Evolutionary conservation across 2,888 invertebrate genomes (phyloP), one percentile per base, ranked within the genome.

Genomic region (Caenorhabditis uteleia): DNA sequence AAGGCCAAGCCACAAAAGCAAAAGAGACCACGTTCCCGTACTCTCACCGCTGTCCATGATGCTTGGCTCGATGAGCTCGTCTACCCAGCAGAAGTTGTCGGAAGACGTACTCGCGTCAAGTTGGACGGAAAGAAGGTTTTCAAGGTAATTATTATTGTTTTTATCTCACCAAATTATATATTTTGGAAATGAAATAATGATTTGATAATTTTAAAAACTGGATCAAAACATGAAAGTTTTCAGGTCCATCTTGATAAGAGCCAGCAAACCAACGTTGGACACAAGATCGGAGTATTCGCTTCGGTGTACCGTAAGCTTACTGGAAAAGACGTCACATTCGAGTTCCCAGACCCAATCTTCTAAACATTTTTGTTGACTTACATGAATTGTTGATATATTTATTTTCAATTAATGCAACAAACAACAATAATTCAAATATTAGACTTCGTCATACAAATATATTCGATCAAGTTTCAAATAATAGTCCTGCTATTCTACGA

Each of bases 281-380:
- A 97, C 86, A 98, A 98, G 90, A 94, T 95, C 85, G 77, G 75
- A 85, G 97, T 97, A 70, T 98, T 97, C 87, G 90, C 92, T 82
- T 91, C 94, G 71, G 94, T 98, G 75, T 98, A 98, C 89, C 97
- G 97, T 88, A 95, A 95, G 87, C 88, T 98, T 82, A 98, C 97
- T 81, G 97, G 97, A 80, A 92, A 97, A 85, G 95, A 97, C 87
- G 97, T 98, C 60, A 91, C 90, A 78, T 98, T 98, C 86, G 97
- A 98, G 88, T 98, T 98, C 88, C 95, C 95, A 70, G 97, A 98
- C 88, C 92, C 93, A 68, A 80, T 85, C 70, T 83, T 85, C 81
- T 85, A 83, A 84, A 70, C 57, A 69, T 67, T 67, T 68, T 71
- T 68, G 67, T 70, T 67, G 56, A 59, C 50, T 55, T 64, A 62